Evolutionary conservation across 2,888 invertebrate species (phyloP), one percentile per base, ranked within the genome.

Genomic region (Dryobota labecula): DNA sequence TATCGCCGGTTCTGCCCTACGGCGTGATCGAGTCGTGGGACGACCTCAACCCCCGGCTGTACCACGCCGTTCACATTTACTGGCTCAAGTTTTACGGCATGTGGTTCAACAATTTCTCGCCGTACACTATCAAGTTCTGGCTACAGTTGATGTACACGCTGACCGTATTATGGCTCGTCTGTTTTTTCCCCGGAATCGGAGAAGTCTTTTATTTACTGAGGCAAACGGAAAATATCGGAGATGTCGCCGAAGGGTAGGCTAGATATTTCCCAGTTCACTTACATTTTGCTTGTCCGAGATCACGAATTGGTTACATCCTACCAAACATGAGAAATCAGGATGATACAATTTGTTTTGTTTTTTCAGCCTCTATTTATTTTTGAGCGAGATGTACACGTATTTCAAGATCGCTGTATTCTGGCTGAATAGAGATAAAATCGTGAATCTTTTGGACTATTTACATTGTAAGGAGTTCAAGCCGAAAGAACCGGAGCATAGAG

Each of bases 121-220:
- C 91, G 33, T 90, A 86, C 57, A 89, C 84, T 64, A 60, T 91
- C 49, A 79, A 86, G 45, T 96, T 91, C 83, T 96, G 96, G 96
- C 67, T 93, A 20, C 92, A 92, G 75, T 85, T 93, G 80, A 67
- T 90, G 36, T 96, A 96, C 79, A 92, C 93, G 5, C 61, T 91
- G 36, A 63, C 89, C 53, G 93, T 96, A 69, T 87, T 96, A 84
- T 95, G 92, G 90, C 90, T 96, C n/a, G 95, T 96, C 61, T 95
- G 95, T 88, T 92, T 96, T 86, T 86, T 96, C 80, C 96, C 96
- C 68, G 95, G 96, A 78, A 95, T 96, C 58, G 97, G 97, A 33
- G 97, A 97, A 91, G 95, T 97, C 90, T 96, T 97, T 92, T 97
- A 97, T 95, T 97, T 97, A 86, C 96, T 97, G 73, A 97, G 96